Base-by-base conservation (phyloP, 2,888 invertebrate genomes). In the Smittia aterrima region DNA sequence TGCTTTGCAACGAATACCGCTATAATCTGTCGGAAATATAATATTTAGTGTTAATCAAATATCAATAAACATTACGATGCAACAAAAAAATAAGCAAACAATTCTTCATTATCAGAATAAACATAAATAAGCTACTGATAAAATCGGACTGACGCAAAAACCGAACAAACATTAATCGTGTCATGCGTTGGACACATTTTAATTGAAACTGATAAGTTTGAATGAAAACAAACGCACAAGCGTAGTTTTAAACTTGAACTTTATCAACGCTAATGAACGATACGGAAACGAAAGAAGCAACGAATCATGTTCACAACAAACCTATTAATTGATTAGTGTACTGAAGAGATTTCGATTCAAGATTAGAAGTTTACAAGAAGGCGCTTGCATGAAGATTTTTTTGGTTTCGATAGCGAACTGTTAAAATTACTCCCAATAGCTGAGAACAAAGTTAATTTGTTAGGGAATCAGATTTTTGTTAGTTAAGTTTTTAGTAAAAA, bases 371-470 rank as follows among this genome's bases (percentile, higher is more conserved):
- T 92, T 94, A 96, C 84, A 97, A 92, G 87, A 96, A 97, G 86
- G 96, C 96, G 87, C 95, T 95, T 81, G 96, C 95, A 79, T 94
- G 88, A 80, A 96, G 97, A 87, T 97, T 96, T 91, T 96, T 96
- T 87, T 96, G 96, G 87, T 98, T 98, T 86, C 98, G 92, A 88
- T 95, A 98, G 81, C 96, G 91, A 83, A 96, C 92, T 80, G 97
- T 96, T 89, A 98, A 88, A 92, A 93, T 93, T 77, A 96, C 94
- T 25, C 66, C 74, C 24, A 74, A 47, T 6, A 74, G 27, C 74
- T 74, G 11, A 22, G 16, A 64, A 64, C 25, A 22, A 64, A n/a
- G 16, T 18, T 58, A 9, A 64, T 64, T 24, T 25, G 64, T 24
- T 64, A 64, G 25, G 6, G 22, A 20, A 6, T 58, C 11, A n/a